A percentile compares a stretch with the other conserved stretches of the same genome.
These are phyloP conservation scores for Lethenteron reissneri DNA, from an alignment of 2,113 vertebrate genomes.

Conservation along the genomic window DNA sequence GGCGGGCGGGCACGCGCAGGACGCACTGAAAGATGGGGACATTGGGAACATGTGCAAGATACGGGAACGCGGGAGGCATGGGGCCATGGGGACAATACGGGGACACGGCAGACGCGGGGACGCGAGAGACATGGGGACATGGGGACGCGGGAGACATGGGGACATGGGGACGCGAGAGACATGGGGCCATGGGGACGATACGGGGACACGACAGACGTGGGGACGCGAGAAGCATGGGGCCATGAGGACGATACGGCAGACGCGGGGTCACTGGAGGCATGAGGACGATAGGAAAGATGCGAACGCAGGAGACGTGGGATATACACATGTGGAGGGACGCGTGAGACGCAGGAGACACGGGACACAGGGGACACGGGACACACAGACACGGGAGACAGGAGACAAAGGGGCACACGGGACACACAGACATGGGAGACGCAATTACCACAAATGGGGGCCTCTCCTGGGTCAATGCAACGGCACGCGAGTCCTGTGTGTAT, in stretches of 20 bases:
- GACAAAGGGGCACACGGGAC: background rate
- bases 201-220: too few species aligned
- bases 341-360: background rate
- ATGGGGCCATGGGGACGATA: background rate
- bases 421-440: too few species aligned
- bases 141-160: background rate
- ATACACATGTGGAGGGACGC: constrained; percentile 36
- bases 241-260: too few species aligned
- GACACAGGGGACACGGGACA: background rate
- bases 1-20: background rate
- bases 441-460: too few species aligned
- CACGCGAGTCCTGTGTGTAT: too few species aligned
- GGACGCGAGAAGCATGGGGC: too few species aligned
- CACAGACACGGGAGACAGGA: too few species aligned
- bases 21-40: background rate
- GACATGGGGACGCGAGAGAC: too few species aligned
- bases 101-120: background rate
- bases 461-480: too few species aligned
- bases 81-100: background rate
- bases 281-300: background rate
- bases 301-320: too few species aligned
- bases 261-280: too few species aligned
- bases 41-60: background rate
- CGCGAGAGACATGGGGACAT: too few species aligned
- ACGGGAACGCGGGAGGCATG: background rate